Base-by-base conservation (phyloP, 2,797 vertebrate species). In the Anabacerthia variegaticeps region DNA sequence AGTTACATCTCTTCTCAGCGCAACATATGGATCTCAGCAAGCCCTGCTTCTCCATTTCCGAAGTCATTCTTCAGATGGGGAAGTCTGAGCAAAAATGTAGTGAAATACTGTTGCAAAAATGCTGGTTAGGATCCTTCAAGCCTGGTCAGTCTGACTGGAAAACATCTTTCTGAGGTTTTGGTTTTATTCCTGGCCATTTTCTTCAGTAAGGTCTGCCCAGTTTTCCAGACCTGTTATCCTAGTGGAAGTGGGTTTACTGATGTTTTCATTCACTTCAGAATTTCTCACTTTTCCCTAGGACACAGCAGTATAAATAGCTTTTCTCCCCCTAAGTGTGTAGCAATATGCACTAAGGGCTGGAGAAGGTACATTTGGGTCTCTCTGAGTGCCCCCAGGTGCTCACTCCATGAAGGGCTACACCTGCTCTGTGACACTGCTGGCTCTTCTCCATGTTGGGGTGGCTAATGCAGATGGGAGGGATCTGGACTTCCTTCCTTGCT, bases 1-100 rank as follows among this genome's bases (percentile, higher is more conserved):
- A 52, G 63, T 85, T 94, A 78, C 74, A 59, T 65, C 74, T 88
- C 39, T 91, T 71, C 78, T 83, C 56, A 30, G 46, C 7, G 14
- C 71, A 94, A 67, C 85, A 59, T 91, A 95, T 55, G 81, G 87
- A 87, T 92, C 81, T 94, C 90, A 83, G 89, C 88, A 90, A 89
- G 93, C 51, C 27, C 34, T 85, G 67, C 39, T 93, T 88, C 66
- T 93, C 69, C 55, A 44, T 80, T 95, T 89, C 87, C 0, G 0
- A 85, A 95, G 82, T 67, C 62, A 43, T 86, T 89, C 85, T 56
- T 92, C 77, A 76, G 77, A 52, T 76, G 51, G 87, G 85, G 85
- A 75, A 58, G 48, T 56, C 36, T 72, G 59, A 76, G 77, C 41
- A 91, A 73, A 95, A 80, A 54, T 12, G 4, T 32, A 26, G 13